Evolutionary conservation across 2,113 vertebrate species (phyloP).

Genomic region (Eonycteris spelaea): DNA sequence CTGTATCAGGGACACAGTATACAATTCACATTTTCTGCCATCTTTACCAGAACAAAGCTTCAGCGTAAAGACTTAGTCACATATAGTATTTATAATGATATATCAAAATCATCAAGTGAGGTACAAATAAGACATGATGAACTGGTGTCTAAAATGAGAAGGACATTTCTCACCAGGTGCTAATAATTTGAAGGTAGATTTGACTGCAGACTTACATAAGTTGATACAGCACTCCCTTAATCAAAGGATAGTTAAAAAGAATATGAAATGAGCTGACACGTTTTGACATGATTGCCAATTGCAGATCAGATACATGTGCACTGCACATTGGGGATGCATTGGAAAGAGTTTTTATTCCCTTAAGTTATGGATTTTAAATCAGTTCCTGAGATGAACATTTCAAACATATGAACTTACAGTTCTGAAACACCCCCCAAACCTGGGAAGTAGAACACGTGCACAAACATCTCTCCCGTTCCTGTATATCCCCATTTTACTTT

Average conservation of each 20-base stretch:
- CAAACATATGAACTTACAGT: constrained; percentile 45
- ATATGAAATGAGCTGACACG: constrained; percentile 75
- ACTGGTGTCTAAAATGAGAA: constrained; percentile 69
- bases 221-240: constrained; percentile 68
- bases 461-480: neutral
- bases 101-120: constrained; percentile 70
- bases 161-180: constrained; percentile 75
- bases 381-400: constrained; percentile 66
- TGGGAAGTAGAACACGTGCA: constrained; percentile 33
- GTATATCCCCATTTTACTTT: neutral
- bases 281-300: constrained; percentile 70
- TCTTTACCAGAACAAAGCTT: constrained; percentile 68
- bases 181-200: constrained; percentile 76
- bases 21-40: constrained; percentile 52
- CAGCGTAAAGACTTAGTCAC: constrained; percentile 61
- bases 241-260: constrained; percentile 76
- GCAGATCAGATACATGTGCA: constrained; percentile 69
- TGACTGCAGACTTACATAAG: constrained; percentile 59
- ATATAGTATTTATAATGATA: constrained; percentile 60
- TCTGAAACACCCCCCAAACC: constrained; percentile 54
- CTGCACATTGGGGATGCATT: constrained; percentile 67
- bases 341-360: constrained; percentile 59
- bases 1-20: neutral
- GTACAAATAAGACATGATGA: constrained; percentile 75
- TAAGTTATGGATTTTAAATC: constrained; percentile 71